Conservation (phyloP, 2,888 invertebrate species). For the Pyrocoelia pectoralis region DNA sequence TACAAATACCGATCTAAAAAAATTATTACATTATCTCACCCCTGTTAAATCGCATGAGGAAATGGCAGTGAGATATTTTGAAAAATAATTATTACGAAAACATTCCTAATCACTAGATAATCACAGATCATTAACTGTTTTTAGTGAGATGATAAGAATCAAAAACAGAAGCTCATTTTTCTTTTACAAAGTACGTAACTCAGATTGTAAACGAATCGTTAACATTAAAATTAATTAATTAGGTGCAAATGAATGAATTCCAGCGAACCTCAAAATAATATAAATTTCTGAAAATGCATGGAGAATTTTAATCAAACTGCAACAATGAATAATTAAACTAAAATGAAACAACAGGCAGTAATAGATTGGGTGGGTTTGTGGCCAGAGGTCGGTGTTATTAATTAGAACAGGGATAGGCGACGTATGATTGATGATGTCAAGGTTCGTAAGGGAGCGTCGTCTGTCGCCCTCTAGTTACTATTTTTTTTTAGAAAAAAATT, state of each 20-base stretch:
- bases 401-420: constrained; percentile 36
- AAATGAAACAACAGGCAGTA: constrained; percentile 27
- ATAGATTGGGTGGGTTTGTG: constrained; percentile 26
- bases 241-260: neutral
- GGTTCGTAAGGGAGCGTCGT: constrained; percentile 28
- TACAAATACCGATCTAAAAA: too few species aligned
- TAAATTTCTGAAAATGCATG: constrained; percentile 13
- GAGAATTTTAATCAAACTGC: constrained; percentile 19
- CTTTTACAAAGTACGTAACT: too few species aligned
- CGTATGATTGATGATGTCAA: constrained; percentile 36
- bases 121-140: too few species aligned
- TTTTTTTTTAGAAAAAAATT: constrained; percentile 16
- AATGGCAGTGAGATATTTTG: too few species aligned
- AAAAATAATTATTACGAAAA: too few species aligned
- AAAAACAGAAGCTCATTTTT: too few species aligned
- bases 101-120: too few species aligned
- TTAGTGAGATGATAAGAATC: too few species aligned
- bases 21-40: too few species aligned
- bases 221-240: neutral
- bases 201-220: too few species aligned
- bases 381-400: constrained; percentile 35
- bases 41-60: too few species aligned
- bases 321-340: constrained; percentile 28
- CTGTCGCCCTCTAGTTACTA: constrained; percentile 22
- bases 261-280: constrained; percentile 7